These are phyloP conservation scores for Falco punctatus DNA, from an alignment of 2,113 vertebrate species.

Conservation along the genomic window DNA sequence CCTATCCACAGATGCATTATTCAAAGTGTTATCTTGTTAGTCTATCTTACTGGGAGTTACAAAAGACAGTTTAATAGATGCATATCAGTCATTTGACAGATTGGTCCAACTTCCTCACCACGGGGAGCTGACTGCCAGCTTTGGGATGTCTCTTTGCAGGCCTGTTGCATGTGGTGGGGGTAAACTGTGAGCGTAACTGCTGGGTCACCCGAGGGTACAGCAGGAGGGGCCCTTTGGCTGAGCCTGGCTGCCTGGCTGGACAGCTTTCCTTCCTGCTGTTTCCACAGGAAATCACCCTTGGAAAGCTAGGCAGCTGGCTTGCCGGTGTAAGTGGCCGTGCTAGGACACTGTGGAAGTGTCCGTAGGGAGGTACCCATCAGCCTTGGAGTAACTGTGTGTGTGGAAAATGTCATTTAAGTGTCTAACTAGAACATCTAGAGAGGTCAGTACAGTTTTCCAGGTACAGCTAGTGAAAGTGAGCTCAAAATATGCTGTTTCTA, in stretches of 20 bases:
- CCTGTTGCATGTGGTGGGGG: neutral
- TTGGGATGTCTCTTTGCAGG: neutral
- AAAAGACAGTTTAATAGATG: slow-evolving; percentile 27
- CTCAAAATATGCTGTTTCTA: neutral
- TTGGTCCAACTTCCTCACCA: neutral
- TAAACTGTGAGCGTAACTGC: neutral
- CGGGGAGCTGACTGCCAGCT: neutral
- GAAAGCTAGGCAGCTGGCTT: neutral
- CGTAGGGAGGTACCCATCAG: neutral
- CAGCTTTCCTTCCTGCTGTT: neutral
- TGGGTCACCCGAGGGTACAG: neutral
- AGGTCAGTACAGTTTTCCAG: neutral
- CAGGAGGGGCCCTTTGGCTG: neutral
- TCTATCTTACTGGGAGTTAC: neutral
- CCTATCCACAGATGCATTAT: neutral
- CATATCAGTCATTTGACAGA: slow-evolving; percentile 5
- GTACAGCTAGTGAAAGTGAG: neutral
- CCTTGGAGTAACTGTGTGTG: neutral
- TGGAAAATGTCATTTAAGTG: neutral
- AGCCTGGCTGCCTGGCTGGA: neutral
- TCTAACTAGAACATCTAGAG: neutral
- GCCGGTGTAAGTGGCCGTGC: neutral
- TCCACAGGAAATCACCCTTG: neutral
- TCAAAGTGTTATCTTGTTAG: slow-evolving; percentile 33
- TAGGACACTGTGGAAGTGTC: neutral